Evolutionary conservation across 2,888 invertebrate species (phyloP).

Genomic region (Netelia fuscicornis): DNA sequence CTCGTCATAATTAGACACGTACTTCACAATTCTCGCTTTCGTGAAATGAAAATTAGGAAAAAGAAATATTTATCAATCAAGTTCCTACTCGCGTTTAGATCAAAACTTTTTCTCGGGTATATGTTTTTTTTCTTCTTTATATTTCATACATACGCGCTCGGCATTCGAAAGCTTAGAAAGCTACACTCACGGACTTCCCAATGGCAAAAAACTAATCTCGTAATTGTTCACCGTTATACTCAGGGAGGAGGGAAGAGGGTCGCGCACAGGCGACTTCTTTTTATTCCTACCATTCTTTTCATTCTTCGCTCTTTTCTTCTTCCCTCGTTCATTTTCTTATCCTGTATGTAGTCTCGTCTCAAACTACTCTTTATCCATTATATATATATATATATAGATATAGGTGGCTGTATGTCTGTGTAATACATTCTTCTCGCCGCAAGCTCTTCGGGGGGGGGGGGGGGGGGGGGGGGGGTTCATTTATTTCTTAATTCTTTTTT

Average conservation of each 20-base stretch:
- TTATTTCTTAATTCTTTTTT: constrained; percentile 50
- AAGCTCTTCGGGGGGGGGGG: constrained; percentile 7
- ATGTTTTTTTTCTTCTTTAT: background rate
- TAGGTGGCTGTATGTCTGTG: background rate
- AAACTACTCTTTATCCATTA: constrained; percentile 7
- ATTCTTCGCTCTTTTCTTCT: constrained; percentile 40
- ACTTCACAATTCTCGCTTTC: background rate
- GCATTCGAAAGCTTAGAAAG: constrained; percentile 46
- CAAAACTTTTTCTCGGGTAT: constrained; percentile 46
- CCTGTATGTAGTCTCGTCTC: constrained; percentile 31
- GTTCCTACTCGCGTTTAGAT: too few relatives aligned
- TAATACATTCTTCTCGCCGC: constrained; percentile 44
- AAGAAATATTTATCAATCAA: too few relatives aligned
- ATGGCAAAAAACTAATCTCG: constrained; percentile 65
- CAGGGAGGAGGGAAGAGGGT: constrained; percentile 6
- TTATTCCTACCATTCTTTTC: constrained; percentile 22
- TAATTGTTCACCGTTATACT: constrained; percentile 62
- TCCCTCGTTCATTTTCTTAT: constrained; percentile 43
- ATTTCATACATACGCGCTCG: background rate
- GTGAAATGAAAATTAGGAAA: too few relatives aligned
- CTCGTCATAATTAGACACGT: too few relatives aligned
- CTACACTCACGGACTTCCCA: constrained; percentile 44
- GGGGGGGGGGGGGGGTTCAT: constrained; percentile 34
- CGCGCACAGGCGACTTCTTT: constrained; percentile 44
- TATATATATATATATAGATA: constrained; percentile 6